Base-by-base conservation (phyloP, 1,140 invertebrate species). In the Zaprionus nigranus region DNA sequence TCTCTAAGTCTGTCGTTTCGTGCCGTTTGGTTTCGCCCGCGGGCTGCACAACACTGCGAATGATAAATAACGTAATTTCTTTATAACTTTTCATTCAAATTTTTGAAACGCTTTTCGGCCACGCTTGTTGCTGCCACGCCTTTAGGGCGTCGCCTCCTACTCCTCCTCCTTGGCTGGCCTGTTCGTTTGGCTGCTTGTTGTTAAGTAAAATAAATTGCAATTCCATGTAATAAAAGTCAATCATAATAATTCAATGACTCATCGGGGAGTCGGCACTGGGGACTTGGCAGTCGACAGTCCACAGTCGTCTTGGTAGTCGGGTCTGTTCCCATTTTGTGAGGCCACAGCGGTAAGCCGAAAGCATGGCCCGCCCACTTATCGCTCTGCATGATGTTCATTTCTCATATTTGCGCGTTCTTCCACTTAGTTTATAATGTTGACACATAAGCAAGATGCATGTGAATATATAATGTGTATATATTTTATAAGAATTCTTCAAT, bases 21-120 rank as follows among this genome's bases (percentile, higher is more conserved):
- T 64, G 38, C 24, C 57, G 20, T 56, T 62, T 56, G 36, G 20
- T 34, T 59, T 58, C 4, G 38, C 43, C 58, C 62, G 69, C 65
- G 53, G 65, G 46, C 59, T 59, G 51, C 58, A 65, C 75, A 80
- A 75, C 71, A 79, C 79, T 61, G 71, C 81, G 62, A 79, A 90
- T 88, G 84, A 88, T 88, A 88, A 88, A 88, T 88, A 88, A 90
- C 81, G 85, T 85, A 88, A 88, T 88, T 88, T 88, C 81, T 90
- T 88, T 90, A 90, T 78, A 85, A 85, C 82, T 85, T 85, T 85
- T 86, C 75, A 85, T 85, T 85, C 82, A 85, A 85, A 85, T 85
- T 85, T 85, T 72, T 66, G 82, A 20, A 59, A 74, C 54, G 67
- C 67, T 85, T 88, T 75, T 87, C 65, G 75, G 87, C 70, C 73